Evolutionary conservation across 2,797 vertebrate species (phyloP), one percentile per base, ranked within the genome.

Genomic region (Hypotaenidia okinawae): DNA sequence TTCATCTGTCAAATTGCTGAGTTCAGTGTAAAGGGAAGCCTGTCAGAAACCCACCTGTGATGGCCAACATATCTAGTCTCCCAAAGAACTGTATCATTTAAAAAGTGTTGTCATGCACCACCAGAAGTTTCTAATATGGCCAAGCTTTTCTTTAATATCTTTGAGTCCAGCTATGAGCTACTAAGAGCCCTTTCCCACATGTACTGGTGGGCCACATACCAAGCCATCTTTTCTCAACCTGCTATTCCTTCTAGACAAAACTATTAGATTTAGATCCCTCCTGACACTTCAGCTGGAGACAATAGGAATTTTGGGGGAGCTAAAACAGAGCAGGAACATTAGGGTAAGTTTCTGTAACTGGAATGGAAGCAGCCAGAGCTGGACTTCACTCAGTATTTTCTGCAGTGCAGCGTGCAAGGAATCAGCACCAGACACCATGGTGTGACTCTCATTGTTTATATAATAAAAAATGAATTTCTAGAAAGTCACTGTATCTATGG

Each of bases 321-420:
- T 76, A 73, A 76, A 16, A 15, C 5, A 75, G 8, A 70, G 12
- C 23, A 81, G 54, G 16, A 78, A 30, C 11, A 16, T 73, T 23
- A 61, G 25, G 7, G 32, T 35, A 80, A 74, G 45, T 66, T 76
- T 84, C 52, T 63, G 2, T 21, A 59, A 39, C 13, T 45, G 35
- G 21, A 63, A 61, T 77, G 23, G 52, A 85, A 89, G 8, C 69
- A 84, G 54, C 16, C 33, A 79, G 52, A 33, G 21, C 14, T 81
- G 51, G 33, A 76, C 22, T 84, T 82, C 1, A 4, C 6, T 63
- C 39, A 63, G 8, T 61, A 30, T 87, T 70, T 90, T 87, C 61
- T 23, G 14, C 43, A 64, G 52, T 2, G 1, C 6, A 43, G 16
- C 4, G 3, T 61, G 25, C 0, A 0, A 84, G 10, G 30, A 76